Evolutionary conservation across 92 coral and sea anemone genomes (phyloP).

Genomic region (Epizoanthus stellaris): DNA sequence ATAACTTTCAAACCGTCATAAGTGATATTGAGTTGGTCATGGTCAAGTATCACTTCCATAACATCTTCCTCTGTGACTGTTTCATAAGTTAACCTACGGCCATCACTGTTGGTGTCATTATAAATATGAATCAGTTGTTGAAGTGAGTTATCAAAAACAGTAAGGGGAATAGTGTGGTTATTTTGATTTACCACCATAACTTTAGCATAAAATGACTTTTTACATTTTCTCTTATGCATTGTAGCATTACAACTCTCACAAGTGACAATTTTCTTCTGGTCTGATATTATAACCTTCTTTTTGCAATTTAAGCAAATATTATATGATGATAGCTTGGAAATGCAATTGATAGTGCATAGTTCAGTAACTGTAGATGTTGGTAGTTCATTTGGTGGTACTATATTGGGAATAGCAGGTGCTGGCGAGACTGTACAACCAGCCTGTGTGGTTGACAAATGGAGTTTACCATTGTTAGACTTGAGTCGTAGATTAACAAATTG

Average conservation of each 20-base stretch:
- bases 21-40: not conserved
- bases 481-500: conserved; percentile 22
- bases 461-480: conserved; percentile 12
- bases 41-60: not conserved
- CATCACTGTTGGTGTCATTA: not conserved
- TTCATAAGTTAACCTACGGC: not conserved
- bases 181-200: not conserved
- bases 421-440: conserved; percentile 12
- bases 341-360: not conserved
- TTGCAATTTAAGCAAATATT: conserved; percentile 2
- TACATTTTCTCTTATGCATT: conserved; percentile 27
- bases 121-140: conserved; percentile 1
- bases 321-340: conserved; percentile 17
- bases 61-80: not conserved
- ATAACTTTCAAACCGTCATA: not conserved
- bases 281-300: not conserved
- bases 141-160: conserved; percentile 19
- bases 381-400: conserved; percentile 6
- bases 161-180: not conserved
- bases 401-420: not conserved
- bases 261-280: not conserved
- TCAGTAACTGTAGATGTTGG: not conserved
- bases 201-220: not conserved
- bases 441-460: conserved; percentile 13
- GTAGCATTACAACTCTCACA: conserved; percentile 19